A percentile compares a stretch with the other conserved stretches of the same genome.
Conservation (phyloP, 2,888 invertebrate genomes). For the Tenthredo amoena region DNA sequence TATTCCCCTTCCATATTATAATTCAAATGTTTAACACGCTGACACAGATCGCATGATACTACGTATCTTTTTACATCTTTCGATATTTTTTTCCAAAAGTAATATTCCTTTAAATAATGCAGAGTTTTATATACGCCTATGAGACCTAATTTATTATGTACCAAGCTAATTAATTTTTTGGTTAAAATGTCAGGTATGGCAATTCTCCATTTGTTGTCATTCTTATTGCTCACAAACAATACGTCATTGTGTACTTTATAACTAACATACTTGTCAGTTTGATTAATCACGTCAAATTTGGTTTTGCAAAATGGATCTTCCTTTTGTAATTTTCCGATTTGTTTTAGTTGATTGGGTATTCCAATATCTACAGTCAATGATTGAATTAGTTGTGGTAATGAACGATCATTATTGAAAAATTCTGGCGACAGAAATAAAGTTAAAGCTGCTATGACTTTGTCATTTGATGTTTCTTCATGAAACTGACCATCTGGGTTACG, state of each 20-base stretch:
- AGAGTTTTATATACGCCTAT: constrained; percentile 55
- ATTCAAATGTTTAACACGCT: background rate
- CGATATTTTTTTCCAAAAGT: constrained; percentile 54
- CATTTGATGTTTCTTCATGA: constrained; percentile 39
- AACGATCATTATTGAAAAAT: background rate
- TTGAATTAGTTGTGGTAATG: constrained; percentile 34
- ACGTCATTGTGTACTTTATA: constrained; percentile 53
- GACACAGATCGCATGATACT: constrained; percentile 58
- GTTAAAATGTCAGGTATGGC: constrained; percentile 42
- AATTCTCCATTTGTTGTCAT: constrained; percentile 50
- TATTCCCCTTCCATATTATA: constrained; percentile 44
- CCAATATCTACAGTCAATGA: constrained; percentile 32
- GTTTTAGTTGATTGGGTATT: constrained; percentile 36
- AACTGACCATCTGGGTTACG: constrained; percentile 54
- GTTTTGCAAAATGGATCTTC: background rate
- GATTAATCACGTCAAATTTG: background rate
- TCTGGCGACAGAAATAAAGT: background rate
- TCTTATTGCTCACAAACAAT: constrained; percentile 53
- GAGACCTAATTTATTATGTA: constrained; percentile 53
- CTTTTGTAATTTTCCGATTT: constrained; percentile 41
- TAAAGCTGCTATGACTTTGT: constrained; percentile 43
- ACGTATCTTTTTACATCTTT: constrained; percentile 51
- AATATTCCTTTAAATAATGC: constrained; percentile 49
- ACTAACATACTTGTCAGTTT: background rate
- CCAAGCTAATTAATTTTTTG: background rate